Evolutionary conservation across 2,113 vertebrate species (phyloP).

Genomic region (Dicaeum eximium): DNA sequence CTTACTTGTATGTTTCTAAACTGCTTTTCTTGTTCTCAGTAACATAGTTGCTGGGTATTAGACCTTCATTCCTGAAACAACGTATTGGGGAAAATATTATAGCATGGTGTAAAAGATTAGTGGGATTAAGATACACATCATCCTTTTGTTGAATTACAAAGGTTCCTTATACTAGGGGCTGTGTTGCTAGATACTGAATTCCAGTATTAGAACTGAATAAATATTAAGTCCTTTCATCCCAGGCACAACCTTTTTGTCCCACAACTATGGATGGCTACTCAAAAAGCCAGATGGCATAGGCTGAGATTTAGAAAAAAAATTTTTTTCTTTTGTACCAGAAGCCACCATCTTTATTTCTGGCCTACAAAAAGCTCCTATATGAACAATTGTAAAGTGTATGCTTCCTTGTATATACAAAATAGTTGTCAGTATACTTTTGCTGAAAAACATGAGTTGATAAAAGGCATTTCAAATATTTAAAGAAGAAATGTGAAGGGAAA

Average conservation of each 20-base stretch:
- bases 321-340: not conserved
- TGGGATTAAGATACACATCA: not conserved
- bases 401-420: not conserved
- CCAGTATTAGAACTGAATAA: not conserved
- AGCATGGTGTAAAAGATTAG: not conserved
- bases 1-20: conserved; percentile 84
- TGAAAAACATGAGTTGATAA: not conserved
- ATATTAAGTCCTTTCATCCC: not conserved
- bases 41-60: conserved; percentile 88
- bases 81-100: not conserved
- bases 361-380: not conserved
- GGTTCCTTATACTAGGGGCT: not conserved
- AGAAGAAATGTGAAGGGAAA: not conserved
- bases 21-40: conserved; percentile 74
- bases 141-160: not conserved
- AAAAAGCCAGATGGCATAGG: not conserved
- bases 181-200: not conserved
- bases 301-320: not conserved
- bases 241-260: not conserved
- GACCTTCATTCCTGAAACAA: conserved; percentile 82
- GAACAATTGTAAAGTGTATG: not conserved
- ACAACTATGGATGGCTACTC: not conserved
- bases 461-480: not conserved
- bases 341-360: not conserved
- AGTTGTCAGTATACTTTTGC: not conserved